Base-by-base conservation (phyloP, 2,113 vertebrate species). In the Calypte anna region DNA sequence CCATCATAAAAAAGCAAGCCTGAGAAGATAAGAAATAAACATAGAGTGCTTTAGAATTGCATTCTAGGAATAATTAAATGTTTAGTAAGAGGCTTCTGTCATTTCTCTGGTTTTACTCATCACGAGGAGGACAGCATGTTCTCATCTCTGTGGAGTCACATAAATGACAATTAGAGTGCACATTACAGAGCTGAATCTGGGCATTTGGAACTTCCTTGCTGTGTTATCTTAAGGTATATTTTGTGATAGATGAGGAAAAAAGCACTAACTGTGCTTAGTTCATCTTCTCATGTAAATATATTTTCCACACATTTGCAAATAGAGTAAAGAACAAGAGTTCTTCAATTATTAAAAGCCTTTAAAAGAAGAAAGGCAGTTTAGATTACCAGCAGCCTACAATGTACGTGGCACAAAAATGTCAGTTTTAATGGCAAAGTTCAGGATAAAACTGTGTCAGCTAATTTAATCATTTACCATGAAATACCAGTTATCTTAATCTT, bases 391-490 rank as follows among this genome's bases (percentile, higher is more conserved):
- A 78, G 85, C 77, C 90, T 93, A 97, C 94, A 76, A 76, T 84
- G 81, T 89, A 73, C 80, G 0, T 87, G 50, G 88, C 82, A 95
- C 84, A 95, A 94, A 98, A 97, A 97, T 96, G 96, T 96, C 93
- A 82, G 73, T 90, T 85, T 96, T 88, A 58, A 94, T 95, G 95
- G 96, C 97, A 96, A 97, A 97, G 97, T 98, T 97, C 97, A 97
- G 91, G 82, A 92, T 88, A 93, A 96, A 94, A 96, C 94, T 83
- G 94, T 96, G 95, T 94, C 97, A 89, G 95, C 95, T 97, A 97
- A 97, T 97, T 96, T 96, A 97, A 97, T 98, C 95, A 98, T 96
- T 97, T 96, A 95, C 94, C 96, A 94, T 94, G 92, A 95, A 97
- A 96, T 95, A 96, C 82, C 95, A 94, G 94, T 97, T 96, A 96